Base-by-base conservation (phyloP, 2,888 invertebrate genomes). In the Pecten maximus region DNA sequence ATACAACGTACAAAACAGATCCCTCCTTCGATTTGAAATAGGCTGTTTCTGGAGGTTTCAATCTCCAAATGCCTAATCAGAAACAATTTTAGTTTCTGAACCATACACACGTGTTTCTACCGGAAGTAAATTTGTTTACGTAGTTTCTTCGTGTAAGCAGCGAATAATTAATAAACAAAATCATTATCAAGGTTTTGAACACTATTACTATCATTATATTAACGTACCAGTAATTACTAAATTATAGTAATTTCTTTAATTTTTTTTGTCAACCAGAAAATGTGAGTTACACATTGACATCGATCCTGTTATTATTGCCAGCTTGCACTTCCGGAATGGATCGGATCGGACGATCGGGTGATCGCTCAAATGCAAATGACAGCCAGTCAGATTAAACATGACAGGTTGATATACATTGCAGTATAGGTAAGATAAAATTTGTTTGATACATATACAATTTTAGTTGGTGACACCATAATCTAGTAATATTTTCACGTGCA, bases 241-340 rank as follows among this genome's bases (percentile, higher is more conserved):
- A 28, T 10, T 0, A 35, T 10, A 74, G 74, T 28, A 74, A 44
- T 35, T 35, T 60, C n/a, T 60, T 35, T 35, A 35, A 23, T 35
- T 10, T 54, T 54, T 54, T 19, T 19, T 10, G 15, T 54, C 8
- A 54, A 54, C 2, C 23, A 54, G 23, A 12, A 23, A 54, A 35
- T 74, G 10, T 4, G 8, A 74, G 6, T 74, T 28, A 44, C 44
- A 6, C 8, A 74, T 74, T 54, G 23, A 74, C 74, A 28, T 28
- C 74, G 74, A 2, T 28, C 12, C 74, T 28, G 74, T 35, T 35
- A 15, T 28, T 74, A 23, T 74, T 74, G 74, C 74, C 74, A 74
- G 35, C 74, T 74, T 74, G 74, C 74, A 74, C 35, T 74, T 74
- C 74, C 74, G 74, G 74, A 4, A 74, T 74, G 74, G 74, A 74